Conservation (phyloP, 1,140 invertebrate genomes). For the Lamellibrachia luymesi region DNA sequence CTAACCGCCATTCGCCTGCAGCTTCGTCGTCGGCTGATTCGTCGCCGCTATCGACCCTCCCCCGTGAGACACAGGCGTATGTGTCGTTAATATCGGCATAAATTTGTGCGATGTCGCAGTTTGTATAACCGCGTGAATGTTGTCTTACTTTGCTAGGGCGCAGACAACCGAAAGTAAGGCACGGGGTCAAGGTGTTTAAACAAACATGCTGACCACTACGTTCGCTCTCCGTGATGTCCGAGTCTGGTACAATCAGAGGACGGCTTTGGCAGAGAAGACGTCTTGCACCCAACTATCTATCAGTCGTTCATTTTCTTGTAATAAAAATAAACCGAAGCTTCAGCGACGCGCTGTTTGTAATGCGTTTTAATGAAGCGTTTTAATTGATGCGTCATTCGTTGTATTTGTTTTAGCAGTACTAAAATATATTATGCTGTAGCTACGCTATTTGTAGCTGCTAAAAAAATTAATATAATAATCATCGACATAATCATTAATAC, state of each 20-base stretch:
- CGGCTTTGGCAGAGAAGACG: not conserved
- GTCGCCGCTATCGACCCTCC: not conserved
- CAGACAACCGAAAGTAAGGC: not conserved
- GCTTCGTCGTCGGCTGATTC: not conserved
- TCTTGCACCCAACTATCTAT: not conserved
- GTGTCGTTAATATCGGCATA: not conserved
- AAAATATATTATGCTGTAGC: not conserved
- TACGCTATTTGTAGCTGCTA: not conserved
- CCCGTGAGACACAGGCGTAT: not conserved
- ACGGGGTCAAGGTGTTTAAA: not conserved
- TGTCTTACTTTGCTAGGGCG: not conserved
- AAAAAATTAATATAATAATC: too few relatives aligned
- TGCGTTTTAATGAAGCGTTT: too few relatives aligned
- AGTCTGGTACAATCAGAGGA: not conserved
- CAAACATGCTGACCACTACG: not conserved
- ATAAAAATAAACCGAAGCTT: not conserved
- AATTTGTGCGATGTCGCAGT: not conserved
- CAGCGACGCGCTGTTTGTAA: not conserved
- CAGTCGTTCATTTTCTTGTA: not conserved
- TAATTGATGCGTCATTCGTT: not conserved
- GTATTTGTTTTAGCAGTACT: not conserved
- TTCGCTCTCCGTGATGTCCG: not conserved
- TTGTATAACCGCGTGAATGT: not conserved
- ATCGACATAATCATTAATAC: not conserved
- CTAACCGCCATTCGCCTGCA: not conserved